Evolutionary conservation across 2,888 invertebrate species (phyloP), one percentile per base, ranked within the genome.

Genomic region (Orgyia antiqua): DNA sequence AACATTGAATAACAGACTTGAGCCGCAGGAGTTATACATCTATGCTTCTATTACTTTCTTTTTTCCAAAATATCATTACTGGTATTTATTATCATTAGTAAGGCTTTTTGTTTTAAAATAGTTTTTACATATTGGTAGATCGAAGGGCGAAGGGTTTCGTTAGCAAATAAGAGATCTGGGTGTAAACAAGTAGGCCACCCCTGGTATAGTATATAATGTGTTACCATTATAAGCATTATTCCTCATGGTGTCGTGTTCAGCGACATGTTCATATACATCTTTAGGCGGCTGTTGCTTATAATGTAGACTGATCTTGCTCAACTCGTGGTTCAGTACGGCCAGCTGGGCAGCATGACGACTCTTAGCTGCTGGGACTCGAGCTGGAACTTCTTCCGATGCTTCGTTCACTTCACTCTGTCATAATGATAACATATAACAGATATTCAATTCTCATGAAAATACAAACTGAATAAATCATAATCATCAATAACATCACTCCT

Each of bases 261-360:
- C 10, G 7, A 27, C 29, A 21, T 28, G 19, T 13, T 24, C 23
- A 9, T 3, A 23, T 1, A 10, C 28, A 46, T 76, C 79, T 76
- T 82, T 82, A 42, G 70, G 64, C 45, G 68, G 71, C 42, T 58
- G 42, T 31, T 80, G 75, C 42, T 83, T 78, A 68, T 87, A 83
- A 57, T 88, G 86, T 56, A 87, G 73, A 35, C 88, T 87, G 65
- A 90, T 89, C 76, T 88, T 88, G 62, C 88, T 88, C 52, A 90
- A 83, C 70, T 90, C 88, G 62, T 87, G 88, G 67, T 89, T 89
- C 15, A 90, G 74, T 47, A 88, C 88, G 2, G 87, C 79, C 10
- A 90, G 63, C 41, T 12, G 13, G 1, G 2, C 24, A 3, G 78
- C 84, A 73, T 87, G 84, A 1, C 84, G 67, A 32, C 39, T 39